These are phyloP conservation scores for Archips xylosteana DNA, from an alignment of 2,888 invertebrate genomes.

Conservation along the genomic window DNA sequence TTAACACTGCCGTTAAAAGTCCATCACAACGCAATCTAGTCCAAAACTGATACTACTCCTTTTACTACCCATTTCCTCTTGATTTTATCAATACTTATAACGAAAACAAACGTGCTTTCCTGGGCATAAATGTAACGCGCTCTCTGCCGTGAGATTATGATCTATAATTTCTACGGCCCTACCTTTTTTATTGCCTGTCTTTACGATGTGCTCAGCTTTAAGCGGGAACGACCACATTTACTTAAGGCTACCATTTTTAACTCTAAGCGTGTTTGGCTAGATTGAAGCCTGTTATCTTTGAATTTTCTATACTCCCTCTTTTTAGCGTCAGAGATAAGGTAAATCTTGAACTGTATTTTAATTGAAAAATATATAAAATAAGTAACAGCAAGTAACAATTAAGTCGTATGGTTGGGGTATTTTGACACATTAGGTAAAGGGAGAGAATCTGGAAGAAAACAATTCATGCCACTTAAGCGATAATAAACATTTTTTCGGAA, in stretches of 20 bases:
- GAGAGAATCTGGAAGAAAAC: too few species aligned
- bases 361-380: too few species aligned
- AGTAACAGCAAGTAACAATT: too few species aligned
- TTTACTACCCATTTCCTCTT: conserved; percentile 31
- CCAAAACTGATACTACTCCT: conserved; percentile 16
- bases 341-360: too few species aligned
- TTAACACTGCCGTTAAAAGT: neutral
- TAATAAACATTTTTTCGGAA: too few species aligned
- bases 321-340: too few species aligned
- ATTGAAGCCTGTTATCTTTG: neutral
- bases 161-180: conserved; percentile 41
- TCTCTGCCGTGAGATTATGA: conserved; percentile 42
- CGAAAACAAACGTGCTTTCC: conserved; percentile 36
- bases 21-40: conserved; percentile 9
- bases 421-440: too few species aligned
- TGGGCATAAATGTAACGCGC: conserved; percentile 34
- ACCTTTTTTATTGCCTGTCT: conserved; percentile 39
- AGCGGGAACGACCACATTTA: conserved; percentile 26
- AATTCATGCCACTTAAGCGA: too few species aligned
- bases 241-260: conserved; percentile 15
- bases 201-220: conserved; percentile 35
- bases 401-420: too few species aligned
- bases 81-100: conserved; percentile 40
- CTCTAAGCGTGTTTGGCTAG: neutral
- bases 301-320: neutral